A percentile compares a stretch with the other conserved stretches of the same genome.
These are phyloP conservation scores for Tragulus kanchil DNA, from an alignment of 2,113 vertebrate species.

Conservation along the genomic window DNA sequence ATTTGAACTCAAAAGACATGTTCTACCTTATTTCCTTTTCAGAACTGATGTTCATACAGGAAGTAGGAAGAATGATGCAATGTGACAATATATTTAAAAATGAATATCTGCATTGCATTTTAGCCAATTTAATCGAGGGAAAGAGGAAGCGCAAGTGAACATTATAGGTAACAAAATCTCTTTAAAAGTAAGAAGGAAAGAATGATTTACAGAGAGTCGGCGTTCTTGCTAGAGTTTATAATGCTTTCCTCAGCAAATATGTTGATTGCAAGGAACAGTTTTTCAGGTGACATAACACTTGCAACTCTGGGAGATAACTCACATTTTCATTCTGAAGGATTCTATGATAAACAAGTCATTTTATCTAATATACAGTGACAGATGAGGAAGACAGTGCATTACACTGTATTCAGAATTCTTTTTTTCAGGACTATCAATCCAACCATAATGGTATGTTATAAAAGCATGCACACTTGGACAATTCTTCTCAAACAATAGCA, in stretches of 20 bases:
- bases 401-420: conserved; percentile 75
- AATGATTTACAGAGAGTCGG: background rate
- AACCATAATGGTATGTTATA: conserved; percentile 73
- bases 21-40: background rate
- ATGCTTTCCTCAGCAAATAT: conserved; percentile 61
- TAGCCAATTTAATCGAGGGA: background rate
- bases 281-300: conserved; percentile 67
- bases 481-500: conserved; percentile 76
- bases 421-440: conserved; percentile 67
- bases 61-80: background rate
- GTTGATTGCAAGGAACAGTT: conserved; percentile 54
- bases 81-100: background rate
- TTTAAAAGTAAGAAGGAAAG: background rate
- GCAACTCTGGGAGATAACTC: conserved; percentile 64
- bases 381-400: conserved; percentile 69
- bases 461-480: conserved; percentile 76
- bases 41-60: background rate
- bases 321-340: conserved; percentile 62
- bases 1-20: background rate
- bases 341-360: conserved; percentile 76
- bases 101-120: background rate
- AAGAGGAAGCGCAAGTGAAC: background rate
- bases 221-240: background rate
- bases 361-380: conserved; percentile 67
- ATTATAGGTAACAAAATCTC: background rate